These are phyloP conservation scores for Rhinophrynus dorsalis DNA, from an alignment of 2,797 vertebrate genomes.

Conservation along the genomic window DNA sequence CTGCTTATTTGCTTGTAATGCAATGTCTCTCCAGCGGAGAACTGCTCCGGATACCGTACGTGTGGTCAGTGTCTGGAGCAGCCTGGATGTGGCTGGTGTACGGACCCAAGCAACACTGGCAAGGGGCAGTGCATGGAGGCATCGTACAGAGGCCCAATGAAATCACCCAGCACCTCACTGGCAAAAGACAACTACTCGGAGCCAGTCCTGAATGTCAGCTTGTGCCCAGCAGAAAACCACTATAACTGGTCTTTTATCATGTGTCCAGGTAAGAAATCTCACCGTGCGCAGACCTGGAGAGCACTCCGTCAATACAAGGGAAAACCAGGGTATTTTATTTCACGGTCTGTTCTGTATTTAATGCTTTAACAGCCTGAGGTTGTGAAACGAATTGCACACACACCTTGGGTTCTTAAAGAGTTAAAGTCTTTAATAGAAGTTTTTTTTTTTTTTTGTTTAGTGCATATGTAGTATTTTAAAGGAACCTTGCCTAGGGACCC, in stretches of 20 bases:
- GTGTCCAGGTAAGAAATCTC: constrained; percentile 82
- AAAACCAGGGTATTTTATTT: too few species aligned
- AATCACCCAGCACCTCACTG: constrained; percentile 68
- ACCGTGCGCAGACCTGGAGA: too few species aligned
- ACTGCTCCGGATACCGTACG: constrained; percentile 93
- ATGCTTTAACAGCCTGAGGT: too few species aligned
- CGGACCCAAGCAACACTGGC: constrained; percentile 90
- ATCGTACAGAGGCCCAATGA: constrained; percentile 86
- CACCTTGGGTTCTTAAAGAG: too few species aligned
- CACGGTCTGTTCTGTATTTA: too few species aligned
- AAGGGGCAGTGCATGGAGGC: constrained; percentile 93
- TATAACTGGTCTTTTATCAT: constrained; percentile 97
- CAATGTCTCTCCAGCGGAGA: constrained; percentile 69
- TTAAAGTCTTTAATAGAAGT: too few species aligned
- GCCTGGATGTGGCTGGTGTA: constrained; percentile 96
- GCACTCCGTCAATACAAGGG: too few species aligned
- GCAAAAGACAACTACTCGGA: constrained; percentile 64
- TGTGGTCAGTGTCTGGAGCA: constrained; percentile 93
- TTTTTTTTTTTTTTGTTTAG: too few species aligned
- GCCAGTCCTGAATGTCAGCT: constrained; percentile 84
- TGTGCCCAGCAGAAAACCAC: constrained; percentile 80
- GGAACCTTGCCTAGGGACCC: too few species aligned
- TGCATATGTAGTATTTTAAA: too few species aligned
- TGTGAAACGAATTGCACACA: too few species aligned
- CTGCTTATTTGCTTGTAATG: not conserved